A percentile compares a stretch with the other conserved stretches of the same genome.
phyloP scores from a whole-genome alignment of 2,797 vertebrate genomes.

The Lepus townsendii region DNA sequence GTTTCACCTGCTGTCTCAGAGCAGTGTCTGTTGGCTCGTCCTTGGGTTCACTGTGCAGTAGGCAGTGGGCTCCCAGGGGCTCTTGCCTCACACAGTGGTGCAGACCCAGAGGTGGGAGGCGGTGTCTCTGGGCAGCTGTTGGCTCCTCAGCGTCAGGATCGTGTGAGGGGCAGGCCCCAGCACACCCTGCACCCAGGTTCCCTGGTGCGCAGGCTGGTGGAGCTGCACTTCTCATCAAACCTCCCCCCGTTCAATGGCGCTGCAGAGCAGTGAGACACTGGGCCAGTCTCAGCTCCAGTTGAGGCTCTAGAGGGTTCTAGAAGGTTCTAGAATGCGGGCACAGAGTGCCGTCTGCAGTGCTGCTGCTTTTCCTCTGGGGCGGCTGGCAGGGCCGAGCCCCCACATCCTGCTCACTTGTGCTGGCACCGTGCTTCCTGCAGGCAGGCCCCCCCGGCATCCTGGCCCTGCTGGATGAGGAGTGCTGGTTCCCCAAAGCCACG shows the following conservation, averaged over 20 bases:
- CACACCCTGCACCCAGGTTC: not conserved
- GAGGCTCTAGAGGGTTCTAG: not conserved
- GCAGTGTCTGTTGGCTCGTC: not conserved
- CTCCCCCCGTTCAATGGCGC: too few relatives aligned
- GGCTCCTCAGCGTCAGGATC: too few relatives aligned
- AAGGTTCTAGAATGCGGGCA: not conserved
- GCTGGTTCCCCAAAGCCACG: slow-evolving; percentile 99
- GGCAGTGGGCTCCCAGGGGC: not conserved
- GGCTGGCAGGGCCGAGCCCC: rapidly evolving
- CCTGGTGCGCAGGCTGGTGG: rapidly evolving
- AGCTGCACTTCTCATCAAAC: not conserved
- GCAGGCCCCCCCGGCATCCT: slow-evolving; percentile 97
- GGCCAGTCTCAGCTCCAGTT: not conserved
- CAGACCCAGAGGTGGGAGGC: rapidly evolving
- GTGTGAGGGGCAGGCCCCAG: not conserved
- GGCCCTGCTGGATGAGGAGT: slow-evolving; percentile 98
- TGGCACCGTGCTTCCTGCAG: slow-evolving; percentile 84
- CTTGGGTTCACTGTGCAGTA: not conserved
- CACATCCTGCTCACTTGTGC: not conserved
- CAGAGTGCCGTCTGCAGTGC: not conserved
- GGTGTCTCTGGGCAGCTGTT: too few relatives aligned
- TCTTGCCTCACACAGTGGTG: rapidly evolving
- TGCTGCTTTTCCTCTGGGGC: rapidly evolving
- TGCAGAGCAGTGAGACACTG: too few relatives aligned
- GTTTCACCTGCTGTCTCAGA: not conserved